phyloP scores from a whole-genome alignment of 2,888 invertebrate species.

The Troides helena region DNA sequence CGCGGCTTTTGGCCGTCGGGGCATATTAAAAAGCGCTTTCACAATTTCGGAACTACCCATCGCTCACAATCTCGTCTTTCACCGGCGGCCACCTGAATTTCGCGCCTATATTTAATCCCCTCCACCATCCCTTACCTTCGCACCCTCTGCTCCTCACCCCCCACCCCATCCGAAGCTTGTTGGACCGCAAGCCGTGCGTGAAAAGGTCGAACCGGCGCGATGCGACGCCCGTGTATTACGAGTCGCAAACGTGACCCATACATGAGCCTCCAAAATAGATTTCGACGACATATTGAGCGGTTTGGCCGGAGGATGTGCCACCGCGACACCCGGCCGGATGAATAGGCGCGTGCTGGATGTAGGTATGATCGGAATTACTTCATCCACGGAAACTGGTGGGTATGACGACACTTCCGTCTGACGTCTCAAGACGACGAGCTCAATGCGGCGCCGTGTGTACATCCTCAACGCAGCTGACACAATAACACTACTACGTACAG shows the following conservation, averaged over 20 bases:
- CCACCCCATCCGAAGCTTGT: conserved; percentile 43
- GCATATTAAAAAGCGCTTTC: conserved; percentile 24
- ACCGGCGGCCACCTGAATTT: conserved; percentile 36
- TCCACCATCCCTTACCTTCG: background rate
- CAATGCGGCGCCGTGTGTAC: no score
- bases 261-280: conserved; percentile 36
- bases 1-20: background rate
- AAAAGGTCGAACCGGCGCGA: conserved; percentile 51
- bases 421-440: no score
- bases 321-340: conserved; percentile 24
- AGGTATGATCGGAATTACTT: background rate
- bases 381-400: no score
- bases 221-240: conserved; percentile 22
- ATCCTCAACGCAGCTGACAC: no score
- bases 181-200: conserved; percentile 56
- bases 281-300: conserved; percentile 35
- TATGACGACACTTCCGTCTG: no score
- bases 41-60: conserved; percentile 29
- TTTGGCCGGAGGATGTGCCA: conserved; percentile 27
- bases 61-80: conserved; percentile 33
- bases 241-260: conserved; percentile 27
- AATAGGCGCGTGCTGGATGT: conserved; percentile 11
- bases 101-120: conserved; percentile 35
- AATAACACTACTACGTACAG: no score
- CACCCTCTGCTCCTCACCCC: background rate